Evolutionary conservation across 2,797 vertebrate genomes (phyloP).

Genomic region (Schizothorax lantsangensis): DNA sequence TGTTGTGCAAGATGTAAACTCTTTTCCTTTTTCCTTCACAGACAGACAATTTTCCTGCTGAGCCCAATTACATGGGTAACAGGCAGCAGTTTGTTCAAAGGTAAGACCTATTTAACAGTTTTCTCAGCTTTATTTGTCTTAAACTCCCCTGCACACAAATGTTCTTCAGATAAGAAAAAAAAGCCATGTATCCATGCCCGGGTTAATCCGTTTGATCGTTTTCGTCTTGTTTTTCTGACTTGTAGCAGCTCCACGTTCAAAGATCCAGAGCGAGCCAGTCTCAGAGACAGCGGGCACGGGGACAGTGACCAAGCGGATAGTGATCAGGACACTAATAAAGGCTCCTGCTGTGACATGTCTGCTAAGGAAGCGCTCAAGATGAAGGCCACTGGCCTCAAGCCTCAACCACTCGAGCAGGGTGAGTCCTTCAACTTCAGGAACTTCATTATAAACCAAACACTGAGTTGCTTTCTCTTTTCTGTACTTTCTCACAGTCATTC

Average conservation of each 20-base stretch:
- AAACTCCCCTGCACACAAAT: slow-evolving; percentile 72
- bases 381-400: slow-evolving; percentile 94
- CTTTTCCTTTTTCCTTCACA: slow-evolving; percentile 90
- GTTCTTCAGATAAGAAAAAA: slow-evolving; percentile 60
- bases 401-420: slow-evolving; percentile 96
- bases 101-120: slow-evolving; percentile 92
- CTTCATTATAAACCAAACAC: neutral
- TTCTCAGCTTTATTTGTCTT: slow-evolving; percentile 82
- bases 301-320: slow-evolving; percentile 99
- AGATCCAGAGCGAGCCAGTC: slow-evolving; percentile 98
- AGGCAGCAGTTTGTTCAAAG: slow-evolving; percentile 99
- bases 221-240: slow-evolving; percentile 56
- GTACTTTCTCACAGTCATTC: neutral
- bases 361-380: slow-evolving; percentile 99
- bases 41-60: slow-evolving; percentile 99
- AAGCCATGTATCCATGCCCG: slow-evolving; percentile 2
- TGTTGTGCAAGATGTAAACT: slow-evolving; percentile 85
- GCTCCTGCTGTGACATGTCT: slow-evolving; percentile 99
- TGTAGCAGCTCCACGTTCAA: slow-evolving; percentile 98
- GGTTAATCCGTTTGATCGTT: slow-evolving; percentile 58
- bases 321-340: slow-evolving; percentile 99
- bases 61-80: slow-evolving; percentile 99
- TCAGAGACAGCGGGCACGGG: slow-evolving; percentile 98
- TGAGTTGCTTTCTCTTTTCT: neutral
- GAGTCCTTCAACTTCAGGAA: slow-evolving; percentile 69